Evolutionary conservation across 1,140 invertebrate genomes (phyloP), one percentile per base, ranked within the genome.

Genomic region (Harpegnathos saltator): DNA sequence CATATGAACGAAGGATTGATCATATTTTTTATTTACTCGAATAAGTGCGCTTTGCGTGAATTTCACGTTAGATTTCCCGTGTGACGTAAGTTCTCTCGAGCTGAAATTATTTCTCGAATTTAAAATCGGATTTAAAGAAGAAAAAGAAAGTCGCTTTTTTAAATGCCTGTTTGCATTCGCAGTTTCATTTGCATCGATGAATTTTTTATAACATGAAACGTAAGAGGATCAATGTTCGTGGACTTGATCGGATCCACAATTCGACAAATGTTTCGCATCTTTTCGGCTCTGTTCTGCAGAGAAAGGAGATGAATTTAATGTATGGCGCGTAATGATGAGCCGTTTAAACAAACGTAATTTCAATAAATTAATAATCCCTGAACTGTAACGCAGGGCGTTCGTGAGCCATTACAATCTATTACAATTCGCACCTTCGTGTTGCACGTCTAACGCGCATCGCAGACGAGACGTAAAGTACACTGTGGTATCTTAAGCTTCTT

Each of bases 31-130:
- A 65, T 65, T 44, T 66, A 66, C 12, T 5, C 7, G 11, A 15
- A 66, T 3, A 66, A 65, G 22, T 48, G 14, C 48, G 14, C 9
- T 66, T 66, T 11, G 48, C 24, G 44, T 3, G 33, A 44, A 66
- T 66, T 66, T 66, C 4, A 26, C n/a, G 17, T 52, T 69, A 29
- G 15, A 29, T 17, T 66, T 44, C 2, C 48, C 3, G 48, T n/a
- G 15, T 54, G 17, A 69, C 29, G 26, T 17, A 52, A 69, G n/a
- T n/a, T 29, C 24, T 54, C 24, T 54, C 15, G 33, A 69, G 12
- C 24, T 69, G 66, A 69, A 54, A 69, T 69, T 29, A 24, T 33
- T 69, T 69, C 50, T 54, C n/a, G 17, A n/a, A n/a, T n/a, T n/a
- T 24, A 12, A 26, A 54, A 29, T 54, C 17, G 9, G 24, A 29